phyloP scores from a whole-genome alignment of 2,113 vertebrate genomes.

The Pogona vitticeps region DNA sequence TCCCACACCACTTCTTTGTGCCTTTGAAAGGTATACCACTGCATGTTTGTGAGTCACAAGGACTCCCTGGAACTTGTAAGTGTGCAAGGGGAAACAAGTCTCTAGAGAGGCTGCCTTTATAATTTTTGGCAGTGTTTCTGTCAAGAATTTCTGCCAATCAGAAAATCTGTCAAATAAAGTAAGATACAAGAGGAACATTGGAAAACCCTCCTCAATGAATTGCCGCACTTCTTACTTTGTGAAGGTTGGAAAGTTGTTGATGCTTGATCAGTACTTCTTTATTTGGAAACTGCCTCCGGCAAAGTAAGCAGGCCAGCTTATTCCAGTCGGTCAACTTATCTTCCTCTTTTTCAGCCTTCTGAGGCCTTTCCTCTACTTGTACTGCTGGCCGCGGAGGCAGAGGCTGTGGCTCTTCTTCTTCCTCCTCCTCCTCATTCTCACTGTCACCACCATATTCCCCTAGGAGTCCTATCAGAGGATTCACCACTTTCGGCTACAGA shows the following conservation, averaged over 20 bases:
- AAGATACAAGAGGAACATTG: not conserved
- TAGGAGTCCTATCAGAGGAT: constrained; percentile 90
- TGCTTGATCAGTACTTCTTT: constrained; percentile 94
- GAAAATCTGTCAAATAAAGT: constrained; percentile 4
- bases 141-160: not conserved
- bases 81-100: not conserved
- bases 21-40: too few species aligned
- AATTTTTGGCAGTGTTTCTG: constrained; percentile 2
- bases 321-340: constrained; percentile 97
- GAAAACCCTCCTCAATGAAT: not conserved
- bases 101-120: not conserved
- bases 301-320: constrained; percentile 95
- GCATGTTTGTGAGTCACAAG: too few species aligned
- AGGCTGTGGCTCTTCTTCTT: constrained; percentile 82
- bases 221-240: constrained; percentile 81
- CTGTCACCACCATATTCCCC: constrained; percentile 95
- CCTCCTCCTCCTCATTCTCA: constrained; percentile 93
- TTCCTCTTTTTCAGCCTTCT: constrained; percentile 79
- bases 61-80: too few species aligned
- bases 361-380: constrained; percentile 65
- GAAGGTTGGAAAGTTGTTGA: constrained; percentile 96
- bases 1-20: not conserved
- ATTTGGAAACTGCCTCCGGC: constrained; percentile 95
- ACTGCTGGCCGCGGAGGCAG: constrained; percentile 51
- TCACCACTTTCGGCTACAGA: constrained; percentile 88